Evolutionary conservation across 2,113 vertebrate genomes (phyloP).

Genomic region (Ceratotherium simum): DNA sequence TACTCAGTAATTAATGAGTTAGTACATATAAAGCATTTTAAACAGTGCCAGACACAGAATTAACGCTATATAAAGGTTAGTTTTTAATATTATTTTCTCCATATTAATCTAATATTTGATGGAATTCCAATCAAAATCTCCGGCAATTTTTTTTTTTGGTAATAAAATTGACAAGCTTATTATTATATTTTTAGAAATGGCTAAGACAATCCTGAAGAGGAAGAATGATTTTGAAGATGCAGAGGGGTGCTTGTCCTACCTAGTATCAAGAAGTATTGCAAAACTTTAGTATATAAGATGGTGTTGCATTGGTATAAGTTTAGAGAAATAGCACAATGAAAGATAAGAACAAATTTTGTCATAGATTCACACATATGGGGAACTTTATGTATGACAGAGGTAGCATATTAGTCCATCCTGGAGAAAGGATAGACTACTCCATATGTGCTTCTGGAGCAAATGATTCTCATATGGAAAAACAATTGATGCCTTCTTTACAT

Average conservation of each 20-base stretch:
- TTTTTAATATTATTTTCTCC: neutral
- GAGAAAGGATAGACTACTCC: neutral
- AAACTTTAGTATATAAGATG: neutral
- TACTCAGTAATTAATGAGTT: neutral
- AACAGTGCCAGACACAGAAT: neutral
- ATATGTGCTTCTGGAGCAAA: neutral
- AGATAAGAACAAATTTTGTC: neutral
- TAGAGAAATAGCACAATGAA: neutral
- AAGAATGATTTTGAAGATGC: neutral
- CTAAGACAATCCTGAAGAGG: neutral
- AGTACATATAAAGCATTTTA: neutral
- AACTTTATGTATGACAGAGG: neutral
- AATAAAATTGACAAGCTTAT: neutral
- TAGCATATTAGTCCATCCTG: neutral
- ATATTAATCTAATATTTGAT: neutral
- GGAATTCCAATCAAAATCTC: neutral
- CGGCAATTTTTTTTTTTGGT: neutral
- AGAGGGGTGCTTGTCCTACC: neutral
- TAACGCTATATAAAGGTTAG: neutral
- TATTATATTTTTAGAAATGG: neutral
- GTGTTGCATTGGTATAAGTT: neutral
- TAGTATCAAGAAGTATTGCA: neutral
- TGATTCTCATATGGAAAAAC: neutral
- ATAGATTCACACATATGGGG: neutral
- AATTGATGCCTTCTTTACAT: neutral